phyloP scores from a whole-genome alignment of 2,888 invertebrate species.

The Callyntrura guangdongensis region DNA sequence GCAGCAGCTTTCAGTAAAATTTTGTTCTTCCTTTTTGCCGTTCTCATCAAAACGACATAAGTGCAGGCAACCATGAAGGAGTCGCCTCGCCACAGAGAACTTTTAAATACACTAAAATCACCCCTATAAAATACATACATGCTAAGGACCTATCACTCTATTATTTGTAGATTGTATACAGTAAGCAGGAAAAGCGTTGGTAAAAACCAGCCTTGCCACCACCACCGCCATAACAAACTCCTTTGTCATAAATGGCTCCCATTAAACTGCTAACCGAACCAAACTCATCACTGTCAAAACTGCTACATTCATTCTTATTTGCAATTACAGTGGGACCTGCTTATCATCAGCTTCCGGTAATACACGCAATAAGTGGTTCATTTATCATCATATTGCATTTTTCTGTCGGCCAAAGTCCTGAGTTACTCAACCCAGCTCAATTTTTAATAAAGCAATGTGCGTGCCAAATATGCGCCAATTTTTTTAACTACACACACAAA shows the following conservation, averaged over 20 bases:
- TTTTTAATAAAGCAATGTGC: background rate
- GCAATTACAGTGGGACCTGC: background rate
- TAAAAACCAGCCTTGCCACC: background rate
- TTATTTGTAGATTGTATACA: background rate
- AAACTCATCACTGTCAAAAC: constrained; percentile 37
- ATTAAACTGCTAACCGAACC: constrained; percentile 74
- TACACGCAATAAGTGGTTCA: background rate
- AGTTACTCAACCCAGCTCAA: background rate
- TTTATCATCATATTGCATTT: background rate
- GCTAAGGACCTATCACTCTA: too few relatives aligned
- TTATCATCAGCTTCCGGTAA: constrained; percentile 4
- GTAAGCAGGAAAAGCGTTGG: background rate
- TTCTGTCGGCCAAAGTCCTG: background rate
- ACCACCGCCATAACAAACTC: constrained; percentile 58
- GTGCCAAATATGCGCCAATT: constrained; percentile 14
- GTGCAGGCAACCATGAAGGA: constrained; percentile 68
- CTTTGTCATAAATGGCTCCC: constrained; percentile 57
- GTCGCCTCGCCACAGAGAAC: constrained; percentile 24
- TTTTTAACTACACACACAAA: background rate
- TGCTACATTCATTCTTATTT: constrained; percentile 8
- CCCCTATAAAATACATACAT: too few relatives aligned
- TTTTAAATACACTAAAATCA: background rate
- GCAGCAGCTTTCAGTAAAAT: background rate
- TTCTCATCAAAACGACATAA: constrained; percentile 39
- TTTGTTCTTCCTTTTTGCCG: constrained; percentile 50